Base-by-base conservation (phyloP, 1,140 invertebrate species). In the Drosophila pseudoobscura region DNA sequence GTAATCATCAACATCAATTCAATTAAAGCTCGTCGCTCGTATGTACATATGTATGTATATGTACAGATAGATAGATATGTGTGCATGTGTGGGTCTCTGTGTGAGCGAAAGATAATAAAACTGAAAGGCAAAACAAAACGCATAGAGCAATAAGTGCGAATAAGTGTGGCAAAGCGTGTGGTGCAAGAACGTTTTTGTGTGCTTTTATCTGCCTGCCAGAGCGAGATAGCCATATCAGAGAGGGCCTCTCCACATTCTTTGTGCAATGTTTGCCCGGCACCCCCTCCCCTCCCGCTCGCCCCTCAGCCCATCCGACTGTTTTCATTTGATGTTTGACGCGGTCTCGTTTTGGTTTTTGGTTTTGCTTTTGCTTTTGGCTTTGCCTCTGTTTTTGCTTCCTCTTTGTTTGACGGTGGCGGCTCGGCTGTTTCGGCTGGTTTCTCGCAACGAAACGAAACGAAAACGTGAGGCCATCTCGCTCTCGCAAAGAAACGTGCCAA, bases 401-500 rank as follows among this genome's bases (percentile, higher is more conserved):
- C 78, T 73, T 76, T 83, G 74, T 84, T 73, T 77, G 76, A 62
- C 60, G 35, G 29, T 8, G 29, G 35, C 35, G 35, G 11, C 11
- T 13, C 35, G 35, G 35, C 35, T 39, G 35, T 13, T 39, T 39
- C 31, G 11, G 78, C 72, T 62, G 62, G 39, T 5, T 6, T 70
- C 72, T 58, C 58, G 49, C 39, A 57, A 13, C n/a, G 39, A 69
- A 11, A 41, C 51, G 6, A 24, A 43, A 31, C 44, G 20, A 49
- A 49, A 26, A 45, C 49, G 72, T 55, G 53, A 66, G 35, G 46
- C 57, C 63, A 50, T 88, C 83, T 88, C 78, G 68, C 72, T 84
- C 75, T 69, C 63, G 61, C 78, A 78, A n/a, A 53, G 69, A 85
- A 85, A 85, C 80, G 80, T 85, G 80, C 83, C 63, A 88, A 87